Evolutionary conservation across 2,888 invertebrate genomes (phyloP), one percentile per base, ranked within the genome.

Genomic region (Disparrhopalites patrizii): DNA sequence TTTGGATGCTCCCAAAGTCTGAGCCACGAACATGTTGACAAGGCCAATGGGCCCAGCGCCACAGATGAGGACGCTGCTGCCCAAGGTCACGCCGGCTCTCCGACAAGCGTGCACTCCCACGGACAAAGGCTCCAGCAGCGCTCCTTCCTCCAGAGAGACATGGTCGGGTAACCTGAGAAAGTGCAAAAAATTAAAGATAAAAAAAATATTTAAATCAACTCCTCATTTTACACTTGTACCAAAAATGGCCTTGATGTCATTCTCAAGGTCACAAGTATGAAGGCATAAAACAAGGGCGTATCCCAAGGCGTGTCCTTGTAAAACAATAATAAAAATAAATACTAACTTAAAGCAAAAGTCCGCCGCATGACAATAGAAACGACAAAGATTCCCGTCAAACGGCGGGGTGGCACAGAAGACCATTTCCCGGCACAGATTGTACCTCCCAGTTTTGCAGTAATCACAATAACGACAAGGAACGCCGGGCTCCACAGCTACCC

Each of bases 371-470:
- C 87, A 87, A 80, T 93, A 95, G 79, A 85, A 96, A 76, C 90
- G 84, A 54, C 86, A 84, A 28, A 98, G 83, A 79, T 90, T 94
- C 62, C 98, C 98, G 82, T 98, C 87, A 62, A 85, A 81, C 0
- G 97, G 97, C 1, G 97, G 97, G 0, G 96, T 96, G n/a, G 96
- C 96, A 80, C 93, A 93, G 82, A 96, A 97, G 62, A 82, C 77
- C 79, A 97, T 88, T 62, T 91, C 90, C 0, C 85, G 83, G 75
- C 98, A 98, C 50, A 97, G 83, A 81, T 98, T 93, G 81, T 98
- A 98, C 67, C 85, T 83, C 43, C 97, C 97, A 66, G 81, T 82
- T 81, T 92, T 93, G 81, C 97, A 98, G 78, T 85, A 88, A 50
- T 84, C 82, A 79, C 97, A 98, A 61, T 81, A 80, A 62, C 93